Evolutionary conservation across 2,888 invertebrate species (phyloP).

Genomic region (Euphydryas editha): DNA sequence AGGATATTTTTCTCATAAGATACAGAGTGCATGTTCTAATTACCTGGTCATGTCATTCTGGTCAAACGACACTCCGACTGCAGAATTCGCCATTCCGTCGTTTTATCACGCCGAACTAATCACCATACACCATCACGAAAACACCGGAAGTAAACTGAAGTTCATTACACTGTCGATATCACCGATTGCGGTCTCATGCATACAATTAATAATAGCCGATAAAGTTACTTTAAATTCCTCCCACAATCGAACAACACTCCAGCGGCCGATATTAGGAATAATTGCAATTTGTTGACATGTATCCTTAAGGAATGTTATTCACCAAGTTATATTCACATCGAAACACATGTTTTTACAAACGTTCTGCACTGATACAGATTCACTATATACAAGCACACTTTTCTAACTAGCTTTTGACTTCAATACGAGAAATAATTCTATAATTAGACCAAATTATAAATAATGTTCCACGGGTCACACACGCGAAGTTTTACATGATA

Average conservation of each 20-base stretch:
- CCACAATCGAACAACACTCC: conserved; percentile 49
- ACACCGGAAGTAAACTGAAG: conserved; percentile 60
- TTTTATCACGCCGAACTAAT: conserved; percentile 51
- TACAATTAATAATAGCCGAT: conserved; percentile 45
- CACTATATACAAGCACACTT: conserved; percentile 59
- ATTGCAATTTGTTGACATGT: conserved; percentile 76
- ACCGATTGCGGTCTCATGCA: conserved; percentile 48
- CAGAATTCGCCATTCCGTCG: conserved; percentile 73
- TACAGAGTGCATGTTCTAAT: conserved; percentile 6
- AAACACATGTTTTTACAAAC: conserved; percentile 79
- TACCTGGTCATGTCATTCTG: conserved; percentile 87
- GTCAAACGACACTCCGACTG: conserved; percentile 87
- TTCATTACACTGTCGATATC: conserved; percentile 59
- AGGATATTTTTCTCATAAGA: conserved; percentile 13
- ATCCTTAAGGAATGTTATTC: conserved; percentile 58
- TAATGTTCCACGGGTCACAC: conserved; percentile 72
- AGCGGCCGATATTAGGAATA: conserved; percentile 55
- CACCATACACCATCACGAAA: conserved; percentile 58
- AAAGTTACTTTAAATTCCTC: conserved; percentile 41
- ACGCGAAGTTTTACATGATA: conserved; percentile 75
- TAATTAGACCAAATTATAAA: conserved; percentile 73
- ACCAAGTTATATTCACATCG: conserved; percentile 75
- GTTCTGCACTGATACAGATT: conserved; percentile 58
- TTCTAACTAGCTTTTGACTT: conserved; percentile 63
- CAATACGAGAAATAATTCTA: conserved; percentile 68